Percentiles rank a stretch among this genome's conserved stretches.
phyloP scores from a whole-genome alignment of 2,888 invertebrate species.

The Ellobium chinense region DNA sequence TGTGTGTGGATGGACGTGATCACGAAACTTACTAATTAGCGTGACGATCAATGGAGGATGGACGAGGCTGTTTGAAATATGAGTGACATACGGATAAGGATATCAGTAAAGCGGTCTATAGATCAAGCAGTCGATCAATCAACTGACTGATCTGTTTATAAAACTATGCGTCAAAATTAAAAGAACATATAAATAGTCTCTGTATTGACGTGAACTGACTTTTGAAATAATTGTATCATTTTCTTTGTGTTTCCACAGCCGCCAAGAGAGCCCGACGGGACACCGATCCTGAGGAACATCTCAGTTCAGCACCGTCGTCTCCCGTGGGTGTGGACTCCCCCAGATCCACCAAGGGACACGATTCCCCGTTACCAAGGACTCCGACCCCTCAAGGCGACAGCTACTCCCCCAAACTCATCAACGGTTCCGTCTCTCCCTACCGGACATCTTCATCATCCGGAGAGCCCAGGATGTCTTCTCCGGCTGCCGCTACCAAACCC shows the following conservation, averaged over 20 bases:
- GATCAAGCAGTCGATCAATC: no score
- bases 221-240: no score
- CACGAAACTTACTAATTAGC: constrained; percentile 26
- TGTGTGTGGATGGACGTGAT: background rate
- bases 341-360: constrained; percentile 13
- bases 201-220: no score
- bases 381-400: constrained; percentile 55
- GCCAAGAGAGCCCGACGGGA: constrained; percentile 57
- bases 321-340: constrained; percentile 25
- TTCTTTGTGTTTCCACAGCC: constrained; percentile 50
- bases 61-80: no score
- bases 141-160: no score
- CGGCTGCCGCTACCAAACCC: background rate
- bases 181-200: no score
- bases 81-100: no score
- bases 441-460: constrained; percentile 27
- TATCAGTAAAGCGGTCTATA: no score
- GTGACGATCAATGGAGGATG: no score
- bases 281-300: constrained; percentile 48
- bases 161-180: no score
- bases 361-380: constrained; percentile 31
- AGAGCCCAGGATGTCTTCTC: constrained; percentile 15
- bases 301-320: constrained; percentile 7
- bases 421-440: constrained; percentile 34
- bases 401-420: constrained; percentile 50